Base-by-base conservation (phyloP, 2,888 invertebrate genomes). In the Drosophila fulvimacula region DNA sequence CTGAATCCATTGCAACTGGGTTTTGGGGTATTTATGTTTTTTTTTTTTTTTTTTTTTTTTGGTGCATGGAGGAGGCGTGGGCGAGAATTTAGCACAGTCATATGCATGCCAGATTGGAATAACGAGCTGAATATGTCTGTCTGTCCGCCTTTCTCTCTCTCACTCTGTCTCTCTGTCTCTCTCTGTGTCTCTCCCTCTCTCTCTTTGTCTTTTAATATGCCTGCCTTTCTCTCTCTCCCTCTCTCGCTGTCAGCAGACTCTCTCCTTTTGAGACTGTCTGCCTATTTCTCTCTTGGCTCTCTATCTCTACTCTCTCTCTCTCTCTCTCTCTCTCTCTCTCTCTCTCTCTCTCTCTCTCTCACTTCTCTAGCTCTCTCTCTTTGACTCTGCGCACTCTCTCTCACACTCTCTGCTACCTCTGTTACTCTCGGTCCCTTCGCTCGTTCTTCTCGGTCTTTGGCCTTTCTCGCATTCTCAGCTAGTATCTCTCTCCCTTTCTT, bases 1-100 rank as follows among this genome's bases (percentile, higher is more conserved):
- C 44, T 44, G 44, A 44, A 44, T 24, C 44, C 44, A 44, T 24
- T 44, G 24, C 3, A 44, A 44, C 24, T 44, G 24, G 44, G 44
- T 15, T 24, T 4, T 24, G 13, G 42, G 42, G 21, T 24, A 44
- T 44, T 21, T 13, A 5, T 21, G 21, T 21, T 21, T 17, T 17
- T 4, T 19, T 2, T 17, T n/a, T n/a, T n/a, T n/a, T n/a, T n/a
- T n/a, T n/a, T n/a, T n/a, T n/a, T n/a, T n/a, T n/a, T n/a, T n/a
- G n/a, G n/a, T n/a, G 10, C 9, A 10, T 39, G 39, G 3, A 1
- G 9, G 10, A 9, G 17, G 17, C 39, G 39, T 39, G 39, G 39
- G 39, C n/a, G 15, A 15, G n/a, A n/a, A n/a, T n/a, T n/a, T n/a
- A n/a, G n/a, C n/a, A n/a, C n/a, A n/a, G n/a, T n/a, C n/a, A n/a